Conservation (phyloP, 2,797 vertebrate genomes). For the Prionace glauca region DNA sequence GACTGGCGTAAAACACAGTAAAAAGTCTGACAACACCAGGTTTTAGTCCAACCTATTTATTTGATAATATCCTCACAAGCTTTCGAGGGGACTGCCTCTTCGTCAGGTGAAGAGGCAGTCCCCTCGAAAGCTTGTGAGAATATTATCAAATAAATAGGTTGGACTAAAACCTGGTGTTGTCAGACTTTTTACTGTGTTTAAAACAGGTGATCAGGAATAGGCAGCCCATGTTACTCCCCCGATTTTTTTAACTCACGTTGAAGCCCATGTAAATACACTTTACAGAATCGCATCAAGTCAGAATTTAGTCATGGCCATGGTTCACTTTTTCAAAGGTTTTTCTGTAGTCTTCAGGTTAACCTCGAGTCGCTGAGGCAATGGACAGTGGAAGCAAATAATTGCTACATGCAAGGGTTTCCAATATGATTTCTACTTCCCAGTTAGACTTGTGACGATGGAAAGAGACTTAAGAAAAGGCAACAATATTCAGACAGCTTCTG, state of each 20-base stretch:
- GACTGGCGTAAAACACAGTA: no score
- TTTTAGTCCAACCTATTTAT: no score
- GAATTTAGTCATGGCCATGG: not conserved
- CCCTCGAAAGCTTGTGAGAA: no score
- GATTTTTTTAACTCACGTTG: not conserved
- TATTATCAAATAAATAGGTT: no score
- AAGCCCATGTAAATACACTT: not conserved
- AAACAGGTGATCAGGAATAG: not conserved
- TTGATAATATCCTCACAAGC: no score
- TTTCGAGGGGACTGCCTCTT: no score
- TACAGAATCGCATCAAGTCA: not conserved
- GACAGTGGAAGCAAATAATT: not conserved
- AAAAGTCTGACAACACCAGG: no score
- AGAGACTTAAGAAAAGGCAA: not conserved
- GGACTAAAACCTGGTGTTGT: no score
- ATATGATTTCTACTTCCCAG: not conserved
- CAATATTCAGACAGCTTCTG: slow-evolving; percentile 40
- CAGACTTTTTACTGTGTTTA: no score
- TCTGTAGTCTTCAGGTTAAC: not conserved
- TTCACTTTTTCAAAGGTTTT: not conserved
- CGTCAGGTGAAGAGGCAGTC: no score
- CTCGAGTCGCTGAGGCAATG: not conserved
- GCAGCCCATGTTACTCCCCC: not conserved
- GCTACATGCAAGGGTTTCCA: not conserved
- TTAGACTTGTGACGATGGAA: not conserved